Evolutionary conservation across 2,797 vertebrate genomes (phyloP).

Genomic region (Pangasius macronema): DNA sequence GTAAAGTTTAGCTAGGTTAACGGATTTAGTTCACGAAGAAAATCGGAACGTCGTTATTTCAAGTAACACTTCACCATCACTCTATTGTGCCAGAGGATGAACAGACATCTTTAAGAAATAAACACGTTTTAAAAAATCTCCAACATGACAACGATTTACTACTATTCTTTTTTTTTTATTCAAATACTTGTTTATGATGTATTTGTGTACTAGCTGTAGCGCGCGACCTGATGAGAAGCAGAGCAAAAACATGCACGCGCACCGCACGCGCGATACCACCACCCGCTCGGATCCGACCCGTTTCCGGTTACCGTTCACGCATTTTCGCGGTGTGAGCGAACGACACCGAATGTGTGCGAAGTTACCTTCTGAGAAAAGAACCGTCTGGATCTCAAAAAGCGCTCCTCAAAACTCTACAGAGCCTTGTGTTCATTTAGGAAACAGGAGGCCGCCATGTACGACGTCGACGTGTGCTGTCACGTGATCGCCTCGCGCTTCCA

Average conservation of each 20-base stretch:
- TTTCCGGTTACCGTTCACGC: not conserved
- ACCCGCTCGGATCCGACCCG: not conserved
- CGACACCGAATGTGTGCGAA: not conserved
- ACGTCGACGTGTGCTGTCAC: constrained; percentile 67
- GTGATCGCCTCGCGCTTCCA: constrained; percentile 67
- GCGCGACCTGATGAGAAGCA: not conserved
- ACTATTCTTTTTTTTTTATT: not conserved
- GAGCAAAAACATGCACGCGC: constrained; percentile 25
- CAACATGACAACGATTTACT: not conserved
- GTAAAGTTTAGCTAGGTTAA: not conserved
- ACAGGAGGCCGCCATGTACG: constrained; percentile 77
- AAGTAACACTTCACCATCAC: not conserved
- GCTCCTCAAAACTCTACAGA: constrained; percentile 50
- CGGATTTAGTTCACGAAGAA: not conserved
- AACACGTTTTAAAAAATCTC: not conserved
- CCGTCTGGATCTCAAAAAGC: not conserved
- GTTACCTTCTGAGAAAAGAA: not conserved
- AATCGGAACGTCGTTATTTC: not conserved
- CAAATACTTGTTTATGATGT: not conserved
- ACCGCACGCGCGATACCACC: constrained; percentile 30
- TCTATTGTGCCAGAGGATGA: too few species aligned
- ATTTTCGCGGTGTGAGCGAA: too few species aligned
- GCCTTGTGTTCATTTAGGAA: constrained; percentile 69
- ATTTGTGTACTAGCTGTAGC: not conserved
- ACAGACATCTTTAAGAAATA: not conserved